Conservation (phyloP, 1,140 invertebrate genomes). For the Trichoplusia ni region DNA sequence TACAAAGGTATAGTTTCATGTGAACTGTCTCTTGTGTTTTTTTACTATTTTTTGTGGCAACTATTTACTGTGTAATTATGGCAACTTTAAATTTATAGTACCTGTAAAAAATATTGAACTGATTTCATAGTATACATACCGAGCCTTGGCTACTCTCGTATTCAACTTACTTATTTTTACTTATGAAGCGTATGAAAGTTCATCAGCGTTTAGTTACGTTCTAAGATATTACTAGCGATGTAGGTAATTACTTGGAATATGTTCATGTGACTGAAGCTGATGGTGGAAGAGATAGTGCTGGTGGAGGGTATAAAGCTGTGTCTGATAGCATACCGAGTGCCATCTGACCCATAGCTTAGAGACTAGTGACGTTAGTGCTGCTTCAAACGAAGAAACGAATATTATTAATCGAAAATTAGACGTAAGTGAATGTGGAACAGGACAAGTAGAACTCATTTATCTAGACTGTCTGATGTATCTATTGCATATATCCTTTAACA, state of each 20-base stretch:
- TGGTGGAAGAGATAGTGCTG: slow-evolving; percentile 20
- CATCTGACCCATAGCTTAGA: slow-evolving; percentile 76
- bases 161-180: slow-evolving; percentile 12
- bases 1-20: neutral
- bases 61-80: slow-evolving; percentile 19
- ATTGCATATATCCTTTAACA: slow-evolving; percentile 40
- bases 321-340: slow-evolving; percentile 69
- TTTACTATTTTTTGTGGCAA: slow-evolving; percentile 14
- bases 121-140: slow-evolving; percentile 12
- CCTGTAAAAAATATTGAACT: slow-evolving; percentile 9
- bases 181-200: slow-evolving; percentile 15
- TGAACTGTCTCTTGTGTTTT: slow-evolving; percentile 24
- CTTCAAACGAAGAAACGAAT: slow-evolving; percentile 75
- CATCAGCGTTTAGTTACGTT: slow-evolving; percentile 34
- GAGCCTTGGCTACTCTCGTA: slow-evolving; percentile 4
- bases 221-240: slow-evolving; percentile 24
- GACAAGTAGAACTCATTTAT: slow-evolving; percentile 51
- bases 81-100: slow-evolving; percentile 14
- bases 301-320: slow-evolving; percentile 46
- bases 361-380: slow-evolving; percentile 66
- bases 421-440: slow-evolving; percentile 61
- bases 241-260: slow-evolving; percentile 16
- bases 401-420: slow-evolving; percentile 69
- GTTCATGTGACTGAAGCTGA: slow-evolving; percentile 38
- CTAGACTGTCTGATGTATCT: slow-evolving; percentile 46